Evolutionary conservation across 2,888 invertebrate species (phyloP), one percentile per base, ranked within the genome.

Genomic region (Caenorhabditis sp.): DNA sequence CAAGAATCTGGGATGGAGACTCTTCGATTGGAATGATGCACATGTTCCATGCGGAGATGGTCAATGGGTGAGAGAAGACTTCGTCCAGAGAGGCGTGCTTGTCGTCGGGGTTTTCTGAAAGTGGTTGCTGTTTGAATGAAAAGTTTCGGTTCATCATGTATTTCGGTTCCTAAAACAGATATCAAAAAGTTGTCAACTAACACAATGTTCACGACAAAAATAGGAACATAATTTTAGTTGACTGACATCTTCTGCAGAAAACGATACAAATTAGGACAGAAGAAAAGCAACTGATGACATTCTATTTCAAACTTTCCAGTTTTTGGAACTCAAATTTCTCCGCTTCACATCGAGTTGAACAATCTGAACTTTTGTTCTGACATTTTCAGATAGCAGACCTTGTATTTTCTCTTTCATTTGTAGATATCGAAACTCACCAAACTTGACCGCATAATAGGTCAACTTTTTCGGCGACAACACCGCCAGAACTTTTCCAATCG

Each of bases 31-130:
- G 54, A 0, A 88, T 73, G 6, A 74, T 19, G 28, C 87, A 85
- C 87, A 88, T 87, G 41, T 76, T 85, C 74, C 76, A 87, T 12
- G 88, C 84, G 4, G 81, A 77, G 10, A 81, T 84, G 0, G 51
- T 19, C 16, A 88, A 69, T 0, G 72, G 41, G 49, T 88, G 88
- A 8, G 83, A 69, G 72, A 85, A 86, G 8, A 85, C 56, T 35
- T 84, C 81, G 38, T 85, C 74, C 2, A 88, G 41, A 10, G 64
- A 38, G 0, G 83, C 75, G 10, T 44, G 61, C 0, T 35, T 56
- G 10, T 74, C 68, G 24, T 84, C 86, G 56, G 66, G 44, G 74
- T 26, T 47, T 1, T 24, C 69, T 63, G 38, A 38, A 72, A 59
- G 5, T 26, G 49, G 49, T 49, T 49, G 4, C 16, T 24, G 10